Percentiles rank a stretch among this genome's conserved stretches.
These are phyloP conservation scores for Melanogrammus aeglefinus DNA, from an alignment of 2,797 vertebrate species.

Conservation along the genomic window DNA sequence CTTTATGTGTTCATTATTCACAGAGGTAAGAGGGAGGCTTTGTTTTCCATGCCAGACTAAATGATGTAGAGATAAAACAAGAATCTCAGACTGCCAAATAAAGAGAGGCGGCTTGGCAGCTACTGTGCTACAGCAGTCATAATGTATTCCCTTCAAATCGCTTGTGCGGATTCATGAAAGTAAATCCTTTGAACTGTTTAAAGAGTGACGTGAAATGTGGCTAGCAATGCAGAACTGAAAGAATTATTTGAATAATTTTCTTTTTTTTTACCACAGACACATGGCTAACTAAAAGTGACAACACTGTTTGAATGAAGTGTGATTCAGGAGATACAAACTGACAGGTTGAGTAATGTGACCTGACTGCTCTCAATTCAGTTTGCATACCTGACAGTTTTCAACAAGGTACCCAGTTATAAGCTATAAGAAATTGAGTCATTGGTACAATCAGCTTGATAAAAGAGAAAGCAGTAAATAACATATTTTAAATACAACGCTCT, in stretches of 20 bases:
- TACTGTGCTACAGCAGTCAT: constrained; percentile 4
- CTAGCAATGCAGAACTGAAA: neutral
- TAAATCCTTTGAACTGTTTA: neutral
- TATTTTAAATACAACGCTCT: neutral
- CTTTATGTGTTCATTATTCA: constrained; percentile 31
- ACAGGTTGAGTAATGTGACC: constrained; percentile 18
- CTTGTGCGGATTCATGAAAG: neutral
- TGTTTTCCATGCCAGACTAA: constrained; percentile 39
- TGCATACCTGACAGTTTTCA: neutral
- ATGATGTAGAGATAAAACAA: constrained; percentile 36
- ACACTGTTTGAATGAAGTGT: neutral
- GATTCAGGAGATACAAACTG: constrained; percentile 12
- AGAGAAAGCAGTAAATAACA: neutral
- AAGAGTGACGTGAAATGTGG: neutral
- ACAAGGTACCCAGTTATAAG: neutral
- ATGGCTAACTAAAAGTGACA: neutral
- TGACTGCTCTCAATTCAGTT: constrained; percentile 15
- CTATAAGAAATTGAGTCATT: neutral
- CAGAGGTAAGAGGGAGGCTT: constrained; percentile 27
- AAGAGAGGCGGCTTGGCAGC: constrained; percentile 22
- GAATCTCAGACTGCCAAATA: constrained; percentile 27
- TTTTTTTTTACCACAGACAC: neutral
- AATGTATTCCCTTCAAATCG: neutral
- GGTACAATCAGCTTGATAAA: neutral
- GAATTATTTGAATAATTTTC: neutral